These are phyloP conservation scores for Caloenas nicobarica DNA, from an alignment of 2,113 vertebrate species.

Conservation along the genomic window DNA sequence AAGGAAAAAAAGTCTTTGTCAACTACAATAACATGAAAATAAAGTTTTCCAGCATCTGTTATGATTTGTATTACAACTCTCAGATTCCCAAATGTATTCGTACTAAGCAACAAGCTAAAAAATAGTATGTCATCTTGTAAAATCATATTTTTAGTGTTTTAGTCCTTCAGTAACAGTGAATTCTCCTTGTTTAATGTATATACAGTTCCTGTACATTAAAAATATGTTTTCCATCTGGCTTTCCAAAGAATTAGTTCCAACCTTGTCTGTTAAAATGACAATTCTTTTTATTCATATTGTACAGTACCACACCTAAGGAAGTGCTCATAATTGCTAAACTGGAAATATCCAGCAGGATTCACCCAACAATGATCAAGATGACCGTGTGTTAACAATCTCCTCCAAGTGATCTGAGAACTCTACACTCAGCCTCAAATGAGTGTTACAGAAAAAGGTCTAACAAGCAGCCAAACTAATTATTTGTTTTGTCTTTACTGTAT, in stretches of 20 bases:
- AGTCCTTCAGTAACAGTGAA: conserved; percentile 42
- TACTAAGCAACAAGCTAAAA: conserved; percentile 26
- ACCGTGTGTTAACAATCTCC: background rate
- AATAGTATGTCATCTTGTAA: conserved; percentile 26
- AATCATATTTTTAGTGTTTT: conserved; percentile 14
- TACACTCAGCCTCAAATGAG: background rate
- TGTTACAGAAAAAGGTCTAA: background rate
- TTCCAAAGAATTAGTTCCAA: conserved; percentile 37
- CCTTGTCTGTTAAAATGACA: conserved; percentile 52
- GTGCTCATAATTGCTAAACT: background rate
- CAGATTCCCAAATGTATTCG: conserved; percentile 42
- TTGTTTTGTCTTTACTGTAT: background rate
- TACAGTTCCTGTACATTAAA: conserved; percentile 19
- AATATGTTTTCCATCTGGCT: conserved; percentile 54
- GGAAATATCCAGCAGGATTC: background rate
- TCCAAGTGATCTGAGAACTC: background rate
- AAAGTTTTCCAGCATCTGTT: conserved; percentile 51
- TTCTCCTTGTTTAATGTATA: conserved; percentile 28
- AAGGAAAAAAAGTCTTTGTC: background rate
- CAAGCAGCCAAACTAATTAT: background rate
- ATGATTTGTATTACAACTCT: conserved; percentile 41
- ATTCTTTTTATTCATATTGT: conserved; percentile 2
- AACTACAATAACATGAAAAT: conserved; percentile 41
- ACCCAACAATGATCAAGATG: background rate
- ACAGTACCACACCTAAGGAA: conserved; percentile 26